These are phyloP conservation scores for Oxytorus armatus DNA, from an alignment of 2,888 invertebrate genomes.

Conservation along the genomic window DNA sequence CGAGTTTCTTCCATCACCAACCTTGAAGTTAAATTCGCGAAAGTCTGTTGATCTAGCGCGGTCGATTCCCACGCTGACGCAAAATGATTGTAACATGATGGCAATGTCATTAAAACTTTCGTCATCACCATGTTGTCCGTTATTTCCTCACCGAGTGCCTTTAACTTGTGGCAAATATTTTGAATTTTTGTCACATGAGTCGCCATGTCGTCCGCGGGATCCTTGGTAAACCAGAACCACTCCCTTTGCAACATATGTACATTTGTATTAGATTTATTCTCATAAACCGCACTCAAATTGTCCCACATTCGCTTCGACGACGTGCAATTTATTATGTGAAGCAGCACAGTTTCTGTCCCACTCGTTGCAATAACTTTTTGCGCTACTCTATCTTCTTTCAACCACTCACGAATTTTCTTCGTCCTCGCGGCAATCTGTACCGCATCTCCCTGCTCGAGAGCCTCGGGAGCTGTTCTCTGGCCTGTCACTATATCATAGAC, in stretches of 20 bases:
- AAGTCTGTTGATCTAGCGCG: conserved; percentile 7
- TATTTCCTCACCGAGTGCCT: conserved; percentile 58
- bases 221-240: conserved; percentile 61
- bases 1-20: conserved; percentile 45
- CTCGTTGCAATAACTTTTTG: conserved; percentile 65
- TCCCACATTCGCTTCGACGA: conserved; percentile 74
- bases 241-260: conserved; percentile 68
- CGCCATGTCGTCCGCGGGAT: conserved; percentile 63
- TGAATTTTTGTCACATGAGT: conserved; percentile 69
- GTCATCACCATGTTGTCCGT: conserved; percentile 65
- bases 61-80: conserved; percentile 70
- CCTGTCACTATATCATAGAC: conserved; percentile 29
- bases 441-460: neutral
- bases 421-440: conserved; percentile 4
- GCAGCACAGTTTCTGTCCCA: conserved; percentile 48
- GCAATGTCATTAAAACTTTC: conserved; percentile 69
- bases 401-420: conserved; percentile 61
- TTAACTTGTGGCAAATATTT: conserved; percentile 65
- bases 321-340: conserved; percentile 72
- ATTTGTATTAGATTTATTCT: conserved; percentile 72
- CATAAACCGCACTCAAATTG: conserved; percentile 71
- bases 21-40: conserved; percentile 48
- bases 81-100: conserved; percentile 43
- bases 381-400: conserved; percentile 62
- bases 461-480: conserved; percentile 13